Conservation (phyloP, 2,888 invertebrate genomes). For the Urechis unicinctus region DNA sequence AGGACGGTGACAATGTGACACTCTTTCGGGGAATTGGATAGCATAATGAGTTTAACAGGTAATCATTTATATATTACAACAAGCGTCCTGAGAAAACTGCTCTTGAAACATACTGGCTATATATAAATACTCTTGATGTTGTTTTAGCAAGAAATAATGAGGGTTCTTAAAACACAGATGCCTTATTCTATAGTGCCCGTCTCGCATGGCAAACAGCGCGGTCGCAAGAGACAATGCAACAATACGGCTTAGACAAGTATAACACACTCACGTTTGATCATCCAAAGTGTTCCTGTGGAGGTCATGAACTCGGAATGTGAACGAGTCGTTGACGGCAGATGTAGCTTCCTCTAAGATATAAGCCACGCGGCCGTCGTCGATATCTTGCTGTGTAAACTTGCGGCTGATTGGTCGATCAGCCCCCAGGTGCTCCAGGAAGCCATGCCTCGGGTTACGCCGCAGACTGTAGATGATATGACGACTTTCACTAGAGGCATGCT, state of each 20-base stretch:
- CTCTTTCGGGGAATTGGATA: too few relatives aligned
- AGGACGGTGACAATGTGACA: too few relatives aligned
- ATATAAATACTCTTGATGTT: too few relatives aligned
- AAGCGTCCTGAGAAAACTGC: too few relatives aligned
- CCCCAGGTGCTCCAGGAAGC: slow-evolving; percentile 40
- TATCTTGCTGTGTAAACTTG: slow-evolving; percentile 43
- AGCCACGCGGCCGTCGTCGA: slow-evolving; percentile 38
- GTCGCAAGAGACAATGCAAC: neutral
- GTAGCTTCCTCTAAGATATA: slow-evolving; percentile 36
- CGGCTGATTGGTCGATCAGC: slow-evolving; percentile 35
- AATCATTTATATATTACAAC: too few relatives aligned
- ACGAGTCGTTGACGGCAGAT: slow-evolving; percentile 36
- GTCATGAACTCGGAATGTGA: slow-evolving; percentile 41
- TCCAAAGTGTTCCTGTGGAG: slow-evolving; percentile 33
- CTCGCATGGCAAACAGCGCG: neutral
- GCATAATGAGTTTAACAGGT: too few relatives aligned
- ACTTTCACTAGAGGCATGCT: slow-evolving; percentile 33
- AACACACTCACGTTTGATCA: slow-evolving; percentile 31
- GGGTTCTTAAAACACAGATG: too few relatives aligned
- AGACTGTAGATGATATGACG: slow-evolving; percentile 37
- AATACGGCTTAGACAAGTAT: neutral
- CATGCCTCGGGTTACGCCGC: slow-evolving; percentile 34
- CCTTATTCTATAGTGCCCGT: too few relatives aligned
- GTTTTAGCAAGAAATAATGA: too few relatives aligned
- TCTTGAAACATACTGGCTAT: too few relatives aligned